Percentiles rank a stretch among this genome's conserved stretches.
phyloP scores from a whole-genome alignment of 2,113 vertebrate species.

The Numida meleagris region DNA sequence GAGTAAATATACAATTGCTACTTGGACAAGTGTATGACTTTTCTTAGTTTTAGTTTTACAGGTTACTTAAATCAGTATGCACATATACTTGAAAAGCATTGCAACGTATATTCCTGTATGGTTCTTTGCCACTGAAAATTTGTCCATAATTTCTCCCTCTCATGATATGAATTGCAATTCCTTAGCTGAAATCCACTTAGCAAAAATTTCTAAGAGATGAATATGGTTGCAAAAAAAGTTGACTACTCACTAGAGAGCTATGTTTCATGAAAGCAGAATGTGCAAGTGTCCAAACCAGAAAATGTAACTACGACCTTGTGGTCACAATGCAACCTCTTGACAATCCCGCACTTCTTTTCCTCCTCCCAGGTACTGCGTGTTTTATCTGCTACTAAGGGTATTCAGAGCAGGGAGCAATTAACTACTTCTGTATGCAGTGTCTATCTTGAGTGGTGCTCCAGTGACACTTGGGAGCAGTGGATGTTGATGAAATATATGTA shows the following conservation, averaged over 20 bases:
- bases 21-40: neutral
- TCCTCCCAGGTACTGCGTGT: neutral
- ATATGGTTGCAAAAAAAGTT: neutral
- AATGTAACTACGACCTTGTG: neutral
- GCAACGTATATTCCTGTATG: neutral
- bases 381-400: rapidly evolving
- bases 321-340: neutral
- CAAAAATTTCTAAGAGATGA: neutral
- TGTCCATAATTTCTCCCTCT: neutral
- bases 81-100: neutral
- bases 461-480: neutral
- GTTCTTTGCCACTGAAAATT: neutral
- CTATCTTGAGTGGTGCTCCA: neutral
- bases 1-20: constrained; percentile 12
- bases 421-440: neutral
- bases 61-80: neutral
- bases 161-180: neutral
- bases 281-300: neutral
- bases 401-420: neutral
- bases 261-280: neutral
- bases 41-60: neutral
- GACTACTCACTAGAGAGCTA: neutral
- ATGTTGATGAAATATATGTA: neutral
- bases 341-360: neutral
- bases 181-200: neutral